Percentiles rank a stretch among this genome's conserved stretches.
Conservation (phyloP, 1,140 invertebrate genomes). For the Cylas formicarius region DNA sequence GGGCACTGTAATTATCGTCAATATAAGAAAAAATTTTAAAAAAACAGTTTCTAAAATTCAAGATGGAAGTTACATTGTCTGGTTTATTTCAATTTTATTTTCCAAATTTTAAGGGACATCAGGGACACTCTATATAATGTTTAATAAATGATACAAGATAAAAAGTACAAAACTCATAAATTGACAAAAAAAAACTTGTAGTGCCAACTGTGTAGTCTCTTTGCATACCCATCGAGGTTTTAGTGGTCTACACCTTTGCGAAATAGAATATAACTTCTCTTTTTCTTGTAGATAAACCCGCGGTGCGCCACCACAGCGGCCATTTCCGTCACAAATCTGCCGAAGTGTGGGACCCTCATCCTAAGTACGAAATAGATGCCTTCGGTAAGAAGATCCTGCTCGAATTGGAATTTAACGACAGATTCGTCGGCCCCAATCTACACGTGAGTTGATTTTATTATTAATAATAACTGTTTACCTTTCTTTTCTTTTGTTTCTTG, state of each 20-base stretch:
- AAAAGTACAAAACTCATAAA: too few relatives aligned
- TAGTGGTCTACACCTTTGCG: background rate
- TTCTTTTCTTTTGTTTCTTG: conserved; percentile 7
- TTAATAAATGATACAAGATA: too few relatives aligned
- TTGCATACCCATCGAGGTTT: background rate
- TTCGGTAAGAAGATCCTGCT: conserved; percentile 54
- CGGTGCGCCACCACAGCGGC: conserved; percentile 48
- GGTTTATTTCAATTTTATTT: too few relatives aligned
- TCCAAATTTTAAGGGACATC: too few relatives aligned
- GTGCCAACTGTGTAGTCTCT: too few relatives aligned
- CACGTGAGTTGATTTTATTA: conserved; percentile 53
- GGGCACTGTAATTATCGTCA: too few relatives aligned
- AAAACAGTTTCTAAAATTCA: too few relatives aligned
- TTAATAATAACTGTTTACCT: conserved; percentile 24
- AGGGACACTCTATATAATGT: too few relatives aligned
- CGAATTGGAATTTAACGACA: conserved; percentile 49
- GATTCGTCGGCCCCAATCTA: conserved; percentile 49
- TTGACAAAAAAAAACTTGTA: too few relatives aligned
- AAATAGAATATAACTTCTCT: too few relatives aligned
- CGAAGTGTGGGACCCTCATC: conserved; percentile 65
- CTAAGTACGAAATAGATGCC: conserved; percentile 58
- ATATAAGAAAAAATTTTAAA: too few relatives aligned
- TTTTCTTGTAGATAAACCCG: conserved; percentile 26
- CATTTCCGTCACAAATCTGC: conserved; percentile 56
- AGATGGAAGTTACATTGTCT: too few relatives aligned